A percentile compares a stretch with the other conserved stretches of the same genome.
Conservation (phyloP, 2,797 vertebrate genomes). For the Hydrocynus forskahlii region DNA sequence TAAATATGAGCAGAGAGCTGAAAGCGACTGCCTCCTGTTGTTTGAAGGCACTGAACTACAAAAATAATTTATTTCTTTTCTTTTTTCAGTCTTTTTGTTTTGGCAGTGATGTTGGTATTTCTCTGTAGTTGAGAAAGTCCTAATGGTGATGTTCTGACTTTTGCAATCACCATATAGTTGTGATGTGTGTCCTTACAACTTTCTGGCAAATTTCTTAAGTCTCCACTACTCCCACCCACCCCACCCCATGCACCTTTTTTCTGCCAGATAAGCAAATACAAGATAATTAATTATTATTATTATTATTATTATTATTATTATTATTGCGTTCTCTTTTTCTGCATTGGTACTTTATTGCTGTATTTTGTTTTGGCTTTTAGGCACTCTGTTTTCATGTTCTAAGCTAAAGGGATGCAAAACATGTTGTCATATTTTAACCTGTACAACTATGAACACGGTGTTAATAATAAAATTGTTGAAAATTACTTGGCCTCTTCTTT, state of each 20-base stretch:
- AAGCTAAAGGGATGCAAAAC: conserved; percentile 68
- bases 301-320: conserved; percentile 56
- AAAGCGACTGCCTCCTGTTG: conserved; percentile 33
- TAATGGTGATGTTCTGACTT: conserved; percentile 39
- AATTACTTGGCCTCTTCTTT: conserved; percentile 45
- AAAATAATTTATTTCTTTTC: conserved; percentile 17
- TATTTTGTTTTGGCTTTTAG: conserved; percentile 71
- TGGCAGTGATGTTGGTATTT: conserved; percentile 35
- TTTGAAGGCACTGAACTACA: conserved; percentile 16
- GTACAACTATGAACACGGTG: conserved; percentile 78
- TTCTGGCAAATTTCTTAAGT: conserved; percentile 23
- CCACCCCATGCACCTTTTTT: conserved; percentile 6
- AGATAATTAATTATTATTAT: conserved; percentile 36
- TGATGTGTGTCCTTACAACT: conserved; percentile 32
- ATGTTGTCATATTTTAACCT: conserved; percentile 78
- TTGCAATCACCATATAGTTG: conserved; percentile 37
- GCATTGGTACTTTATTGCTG: conserved; percentile 51
- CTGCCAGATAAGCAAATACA: conserved; percentile 32
- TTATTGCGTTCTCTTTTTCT: conserved; percentile 58
- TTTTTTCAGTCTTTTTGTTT: conserved; percentile 24
- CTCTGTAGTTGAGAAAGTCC: conserved; percentile 22
- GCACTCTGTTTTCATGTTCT: conserved; percentile 70
- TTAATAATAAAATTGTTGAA: conserved; percentile 83
- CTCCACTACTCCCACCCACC: conserved; percentile 54
- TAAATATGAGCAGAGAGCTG: not conserved